Base-by-base conservation (phyloP, 2,888 invertebrate species). In the Machimus atricapillus region DNA sequence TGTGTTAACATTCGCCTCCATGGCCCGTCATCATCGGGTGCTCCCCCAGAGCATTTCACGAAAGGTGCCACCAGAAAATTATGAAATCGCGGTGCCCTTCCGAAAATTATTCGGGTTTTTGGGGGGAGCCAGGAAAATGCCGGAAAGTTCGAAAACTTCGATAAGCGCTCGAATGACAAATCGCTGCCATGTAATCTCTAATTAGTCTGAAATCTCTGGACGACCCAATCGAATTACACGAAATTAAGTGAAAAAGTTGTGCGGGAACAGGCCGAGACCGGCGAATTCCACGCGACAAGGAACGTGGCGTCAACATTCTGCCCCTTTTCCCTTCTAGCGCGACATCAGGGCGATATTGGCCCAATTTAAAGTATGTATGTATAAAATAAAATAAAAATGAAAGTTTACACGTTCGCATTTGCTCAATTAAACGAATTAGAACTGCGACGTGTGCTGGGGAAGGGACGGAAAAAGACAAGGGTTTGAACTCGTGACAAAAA, bases 401-500 rank as follows among this genome's bases (percentile, higher is more conserved):
- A 85, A 74, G 43, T 85, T 85, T 85, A 82, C 85, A 85, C 85
- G 85, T 85, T 85, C 83, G 85, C 85, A 85, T 85, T 85, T 74
- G 74, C 74, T 85, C 85, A 85, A 85, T 85, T 85, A 85, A 43
- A 43, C 74, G 74, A 85, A 85, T 85, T 85, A 85, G 85, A 85
- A 31, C 73, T 31, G 43, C n/a, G 46, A 74, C 85, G 85, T 85
- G 74, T 74, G 46, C 23, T n/a, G 1, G 14, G 14, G 14, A 46
- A 46, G 16, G 43, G 43, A 3, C 5, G 43, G 16, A 14, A 46
- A 46, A 46, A 16, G 43, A 16, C 5, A 46, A 46, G 12, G 43
- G 43, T 12, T 46, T 27, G 85, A 46, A 46, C 43, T 85, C 74
- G 85, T 73, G 85, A 85, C 74, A 85, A 85, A 74, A 85, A 74